Evolutionary conservation across 1,140 invertebrate species (phyloP), one percentile per base, ranked within the genome.

Genomic region (Chionoecetes opilio): DNA sequence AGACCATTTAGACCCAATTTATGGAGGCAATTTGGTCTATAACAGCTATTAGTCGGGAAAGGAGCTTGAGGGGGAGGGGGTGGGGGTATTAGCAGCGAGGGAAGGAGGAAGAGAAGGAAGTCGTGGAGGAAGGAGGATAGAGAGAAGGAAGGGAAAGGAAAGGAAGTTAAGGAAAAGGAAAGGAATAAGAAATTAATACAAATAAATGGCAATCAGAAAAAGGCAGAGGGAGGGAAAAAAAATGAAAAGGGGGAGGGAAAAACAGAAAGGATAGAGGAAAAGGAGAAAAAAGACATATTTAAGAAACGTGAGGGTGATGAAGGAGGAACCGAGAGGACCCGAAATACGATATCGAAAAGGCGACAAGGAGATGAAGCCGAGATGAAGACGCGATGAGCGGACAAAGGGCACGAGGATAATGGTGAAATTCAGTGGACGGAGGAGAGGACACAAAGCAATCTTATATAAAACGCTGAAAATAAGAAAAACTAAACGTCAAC

Each of bases 1-100:
- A 93, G 82, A 90, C 89, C 95, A 94, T 93, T 95, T 94, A 94
- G 92, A 63, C 89, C 63, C 92, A 93, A 95, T 95, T 95, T 95
- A 95, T 95, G 95, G 95, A 82, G 94, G 95, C 95, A 94, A 95
- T 95, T 92, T 95, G 95, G 95, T 46, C 93, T 95, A 94, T 95
- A 95, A 95, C 92, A 95, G 87, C 87, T 86, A 95, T 95, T 95
- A 95, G 93, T 82, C 38, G 92, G 32, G 87, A 91, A 92, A 90
- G 87, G 90, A 91, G 75, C 87, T 82, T 41, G 87, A n/a, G n/a
- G n/a, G n/a, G n/a, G n/a, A n/a, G n/a, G n/a, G n/a, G n/a, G n/a
- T n/a, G n/a, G 29, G 75, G 87, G 89, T 82, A 26, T 75, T 91
- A 63, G 46, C 31, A 21, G 5, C 46, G 17, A 14, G 38, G 92